phyloP scores from a whole-genome alignment of 1,140 invertebrate species.

The Drosophila mauritiana region DNA sequence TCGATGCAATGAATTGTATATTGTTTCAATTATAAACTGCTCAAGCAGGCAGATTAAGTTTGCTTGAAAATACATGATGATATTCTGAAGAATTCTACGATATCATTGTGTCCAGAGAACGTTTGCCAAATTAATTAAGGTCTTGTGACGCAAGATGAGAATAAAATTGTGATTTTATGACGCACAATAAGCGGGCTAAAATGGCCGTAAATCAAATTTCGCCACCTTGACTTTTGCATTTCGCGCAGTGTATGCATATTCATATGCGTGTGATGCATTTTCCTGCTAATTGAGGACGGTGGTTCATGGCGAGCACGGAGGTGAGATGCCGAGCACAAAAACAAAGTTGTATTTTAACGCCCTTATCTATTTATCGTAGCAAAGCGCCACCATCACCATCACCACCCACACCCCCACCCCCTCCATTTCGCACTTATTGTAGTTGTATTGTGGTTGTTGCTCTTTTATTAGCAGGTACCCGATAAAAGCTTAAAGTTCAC shows the following conservation, averaged over 20 bases:
- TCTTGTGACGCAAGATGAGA: slow-evolving; percentile 31
- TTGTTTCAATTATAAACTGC: too few relatives aligned
- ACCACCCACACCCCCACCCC: not conserved
- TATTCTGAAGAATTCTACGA: not conserved
- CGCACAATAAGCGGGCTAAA: slow-evolving; percentile 19
- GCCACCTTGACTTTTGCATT: slow-evolving; percentile 26
- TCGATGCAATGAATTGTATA: too few relatives aligned
- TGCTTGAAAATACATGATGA: slow-evolving; percentile 6
- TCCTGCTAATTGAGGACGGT: slow-evolving; percentile 53
- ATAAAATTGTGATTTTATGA: slow-evolving; percentile 25
- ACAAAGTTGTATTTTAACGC: slow-evolving; percentile 50
- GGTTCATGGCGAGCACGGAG: not conserved
- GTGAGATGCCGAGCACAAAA: slow-evolving; percentile 13
- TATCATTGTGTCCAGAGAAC: slow-evolving; percentile 5
- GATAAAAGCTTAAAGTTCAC: slow-evolving; percentile 80
- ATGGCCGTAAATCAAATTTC: slow-evolving; percentile 15
- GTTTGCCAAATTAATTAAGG: slow-evolving; percentile 30
- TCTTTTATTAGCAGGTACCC: slow-evolving; percentile 75
- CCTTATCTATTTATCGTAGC: slow-evolving; percentile 46
- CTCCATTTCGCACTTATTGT: not conserved
- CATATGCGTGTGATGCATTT: slow-evolving; percentile 52
- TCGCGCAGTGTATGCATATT: slow-evolving; percentile 36
- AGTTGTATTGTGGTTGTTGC: slow-evolving; percentile 27
- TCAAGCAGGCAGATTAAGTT: not conserved
- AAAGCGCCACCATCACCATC: too few relatives aligned